Evolutionary conservation across 2,797 vertebrate species (phyloP).

Genomic region (Chiroxiphia lanceolata): DNA sequence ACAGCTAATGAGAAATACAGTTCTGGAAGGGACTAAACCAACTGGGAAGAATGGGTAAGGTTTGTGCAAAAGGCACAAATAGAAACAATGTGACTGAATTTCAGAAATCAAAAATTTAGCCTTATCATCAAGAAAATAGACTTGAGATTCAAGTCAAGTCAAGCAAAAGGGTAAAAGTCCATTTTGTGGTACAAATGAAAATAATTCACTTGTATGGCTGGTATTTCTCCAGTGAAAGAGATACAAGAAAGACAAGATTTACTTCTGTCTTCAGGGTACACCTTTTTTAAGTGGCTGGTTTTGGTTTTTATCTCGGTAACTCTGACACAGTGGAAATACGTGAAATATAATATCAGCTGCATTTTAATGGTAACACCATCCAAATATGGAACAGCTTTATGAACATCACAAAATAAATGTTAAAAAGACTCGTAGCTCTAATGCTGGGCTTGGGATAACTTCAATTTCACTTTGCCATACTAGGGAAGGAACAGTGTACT

Average conservation of each 20-base stretch:
- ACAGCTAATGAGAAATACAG: neutral
- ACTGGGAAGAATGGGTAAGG: neutral
- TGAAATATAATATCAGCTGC: neutral
- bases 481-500: neutral
- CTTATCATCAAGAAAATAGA: neutral
- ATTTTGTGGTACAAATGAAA: neutral
- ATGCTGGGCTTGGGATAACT: neutral
- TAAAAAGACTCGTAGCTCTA: neutral
- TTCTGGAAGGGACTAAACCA: neutral
- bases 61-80: neutral
- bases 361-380: neutral
- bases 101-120: neutral
- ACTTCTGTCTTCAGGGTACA: neutral
- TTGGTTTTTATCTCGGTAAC: neutral
- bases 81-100: neutral
- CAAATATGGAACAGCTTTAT: neutral
- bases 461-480: neutral
- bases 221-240: neutral
- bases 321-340: neutral
- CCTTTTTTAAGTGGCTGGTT: neutral
- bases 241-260: neutral
- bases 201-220: neutral
- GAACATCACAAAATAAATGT: neutral
- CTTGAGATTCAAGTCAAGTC: neutral
- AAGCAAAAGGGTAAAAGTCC: neutral